These are phyloP conservation scores for Argyra leucocephala DNA, from an alignment of 2,888 invertebrate genomes.

Conservation along the genomic window DNA sequence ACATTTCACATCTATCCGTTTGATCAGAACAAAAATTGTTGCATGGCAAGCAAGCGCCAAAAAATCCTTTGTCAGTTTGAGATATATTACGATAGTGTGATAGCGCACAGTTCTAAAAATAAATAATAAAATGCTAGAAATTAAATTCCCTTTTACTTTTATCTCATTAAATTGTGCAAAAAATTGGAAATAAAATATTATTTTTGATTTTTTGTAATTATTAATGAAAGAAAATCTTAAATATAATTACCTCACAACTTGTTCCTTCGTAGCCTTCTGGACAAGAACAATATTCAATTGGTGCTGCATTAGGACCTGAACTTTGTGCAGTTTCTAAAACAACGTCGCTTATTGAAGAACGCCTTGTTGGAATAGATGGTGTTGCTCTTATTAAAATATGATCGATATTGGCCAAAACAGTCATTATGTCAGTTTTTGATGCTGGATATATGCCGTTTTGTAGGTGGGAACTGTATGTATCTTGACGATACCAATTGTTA, in stretches of 20 bases:
- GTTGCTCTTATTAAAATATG: constrained; percentile 77
- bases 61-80: constrained; percentile 35
- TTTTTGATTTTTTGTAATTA: no score
- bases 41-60: constrained; percentile 52
- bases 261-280: constrained; percentile 71
- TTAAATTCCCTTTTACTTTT: no score
- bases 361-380: constrained; percentile 48
- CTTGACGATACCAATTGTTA: constrained; percentile 58
- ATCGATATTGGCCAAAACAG: constrained; percentile 71
- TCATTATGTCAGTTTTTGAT: constrained; percentile 73
- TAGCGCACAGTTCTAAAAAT: constrained; percentile 48
- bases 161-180: no score
- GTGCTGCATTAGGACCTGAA: constrained; percentile 52
- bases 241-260: constrained; percentile 60
- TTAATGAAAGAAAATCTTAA: no score
- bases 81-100: constrained; percentile 61
- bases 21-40: constrained; percentile 52
- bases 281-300: constrained; percentile 79
- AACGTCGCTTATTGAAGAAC: constrained; percentile 64
- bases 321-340: constrained; percentile 67
- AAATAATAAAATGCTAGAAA: no score
- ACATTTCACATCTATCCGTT: constrained; percentile 56
- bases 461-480: constrained; percentile 47
- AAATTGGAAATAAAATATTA: no score
- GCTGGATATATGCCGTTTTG: constrained; percentile 48